These are phyloP conservation scores for Colaptes auratus DNA, from an alignment of 2,113 vertebrate genomes.

Conservation along the genomic window DNA sequence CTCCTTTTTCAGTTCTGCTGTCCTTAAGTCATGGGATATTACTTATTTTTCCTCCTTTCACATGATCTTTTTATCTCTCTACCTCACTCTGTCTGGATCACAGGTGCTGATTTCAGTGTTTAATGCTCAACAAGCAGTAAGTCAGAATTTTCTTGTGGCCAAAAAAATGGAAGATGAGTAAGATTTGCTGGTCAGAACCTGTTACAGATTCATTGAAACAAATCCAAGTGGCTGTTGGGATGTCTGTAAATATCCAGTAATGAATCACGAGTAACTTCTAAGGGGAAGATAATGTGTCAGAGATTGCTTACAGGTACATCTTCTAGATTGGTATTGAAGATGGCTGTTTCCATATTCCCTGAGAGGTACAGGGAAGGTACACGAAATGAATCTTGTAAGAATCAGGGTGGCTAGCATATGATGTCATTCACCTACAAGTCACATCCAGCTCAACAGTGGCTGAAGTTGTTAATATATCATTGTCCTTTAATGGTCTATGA, in stretches of 20 bases:
- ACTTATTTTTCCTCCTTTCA: neutral
- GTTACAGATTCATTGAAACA: neutral
- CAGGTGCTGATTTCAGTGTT: neutral
- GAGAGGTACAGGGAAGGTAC: neutral
- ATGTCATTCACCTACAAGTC: neutral
- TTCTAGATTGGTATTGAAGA: neutral
- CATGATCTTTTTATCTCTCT: neutral
- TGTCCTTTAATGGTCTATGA: conserved; percentile 50
- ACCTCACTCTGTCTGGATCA: neutral
- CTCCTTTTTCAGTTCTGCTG: neutral
- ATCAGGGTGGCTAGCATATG: neutral
- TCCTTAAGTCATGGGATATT: neutral
- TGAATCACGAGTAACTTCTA: conserved; percentile 10
- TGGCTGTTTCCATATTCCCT: neutral
- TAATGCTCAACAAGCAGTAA: neutral
- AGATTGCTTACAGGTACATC: neutral
- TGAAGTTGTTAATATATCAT: conserved; percentile 19
- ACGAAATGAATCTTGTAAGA: conserved; percentile 7
- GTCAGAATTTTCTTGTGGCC: neutral
- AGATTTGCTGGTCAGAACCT: neutral
- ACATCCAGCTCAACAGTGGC: conserved; percentile 21
- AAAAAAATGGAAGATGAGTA: neutral
- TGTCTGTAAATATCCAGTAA: neutral
- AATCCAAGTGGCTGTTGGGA: neutral
- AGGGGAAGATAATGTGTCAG: conserved; percentile 1